These are phyloP conservation scores for Flexamia atlantica DNA, from an alignment of 2,888 invertebrate species.

Conservation along the genomic window DNA sequence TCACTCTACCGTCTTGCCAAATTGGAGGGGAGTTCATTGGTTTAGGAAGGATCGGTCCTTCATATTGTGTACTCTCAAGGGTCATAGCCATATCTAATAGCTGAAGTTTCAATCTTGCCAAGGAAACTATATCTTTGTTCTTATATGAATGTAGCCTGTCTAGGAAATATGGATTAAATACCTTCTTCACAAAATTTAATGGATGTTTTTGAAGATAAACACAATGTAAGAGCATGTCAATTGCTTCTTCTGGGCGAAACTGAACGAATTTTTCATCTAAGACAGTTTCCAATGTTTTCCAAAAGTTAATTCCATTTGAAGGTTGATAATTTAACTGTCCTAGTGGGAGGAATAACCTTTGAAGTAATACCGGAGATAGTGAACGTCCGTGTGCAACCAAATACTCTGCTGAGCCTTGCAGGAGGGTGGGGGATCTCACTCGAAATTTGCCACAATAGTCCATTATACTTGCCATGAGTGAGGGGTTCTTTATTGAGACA, in stretches of 20 bases:
- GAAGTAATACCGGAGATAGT: constrained; percentile 78
- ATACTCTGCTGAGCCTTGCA: constrained; percentile 79
- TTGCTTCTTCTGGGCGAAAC: constrained; percentile 78
- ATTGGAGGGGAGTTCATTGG: constrained; percentile 77
- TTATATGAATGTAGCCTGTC: constrained; percentile 76
- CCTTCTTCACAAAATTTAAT: constrained; percentile 78
- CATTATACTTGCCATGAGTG: constrained; percentile 80
- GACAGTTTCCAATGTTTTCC: constrained; percentile 77
- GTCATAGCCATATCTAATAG: constrained; percentile 82
- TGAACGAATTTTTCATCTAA: constrained; percentile 79
- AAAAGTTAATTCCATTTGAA: constrained; percentile 76
- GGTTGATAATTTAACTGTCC: constrained; percentile 81
- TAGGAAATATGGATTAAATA: constrained; percentile 81
- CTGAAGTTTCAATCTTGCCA: constrained; percentile 77
- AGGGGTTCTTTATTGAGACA: constrained; percentile 72
- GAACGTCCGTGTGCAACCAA: constrained; percentile 76
- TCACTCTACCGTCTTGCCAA: constrained; percentile 77
- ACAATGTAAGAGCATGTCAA: constrained; percentile 81
- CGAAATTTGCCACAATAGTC: constrained; percentile 81
- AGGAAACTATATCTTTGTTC: constrained; percentile 73
- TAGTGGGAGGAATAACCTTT: constrained; percentile 79
- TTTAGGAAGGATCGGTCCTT: constrained; percentile 79
- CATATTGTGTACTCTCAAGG: constrained; percentile 79
- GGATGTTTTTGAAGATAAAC: constrained; percentile 82
- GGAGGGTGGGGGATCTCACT: constrained; percentile 78